Percentiles rank a stretch among this genome's conserved stretches.
These are phyloP conservation scores for Meandrusa payeni DNA, from an alignment of 2,888 invertebrate species.

Conservation along the genomic window DNA sequence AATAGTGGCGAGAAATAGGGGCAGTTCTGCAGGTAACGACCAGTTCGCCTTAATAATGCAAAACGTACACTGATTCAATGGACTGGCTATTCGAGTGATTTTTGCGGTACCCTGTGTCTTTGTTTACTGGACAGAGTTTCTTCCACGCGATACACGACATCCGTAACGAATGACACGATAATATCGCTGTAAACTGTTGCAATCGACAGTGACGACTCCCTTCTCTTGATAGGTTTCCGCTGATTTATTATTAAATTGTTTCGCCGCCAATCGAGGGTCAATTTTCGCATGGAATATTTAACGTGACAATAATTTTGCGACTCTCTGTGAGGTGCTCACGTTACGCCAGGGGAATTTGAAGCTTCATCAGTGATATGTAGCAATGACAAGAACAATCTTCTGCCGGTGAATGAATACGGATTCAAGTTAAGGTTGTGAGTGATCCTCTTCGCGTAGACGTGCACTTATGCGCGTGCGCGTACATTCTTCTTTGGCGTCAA, in stretches of 20 bases:
- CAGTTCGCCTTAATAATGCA: conserved; percentile 69
- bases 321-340: too few relatives aligned
- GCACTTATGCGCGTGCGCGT: too few relatives aligned
- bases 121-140: conserved; percentile 39
- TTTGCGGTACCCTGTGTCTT: conserved; percentile 35
- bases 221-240: conserved; percentile 42
- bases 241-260: conserved; percentile 36
- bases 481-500: too few relatives aligned
- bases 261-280: conserved; percentile 16
- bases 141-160: conserved; percentile 61
- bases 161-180: conserved; percentile 70
- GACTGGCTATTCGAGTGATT: conserved; percentile 25
- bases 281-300: conserved; percentile 17
- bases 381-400: too few relatives aligned
- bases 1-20: conserved; percentile 77
- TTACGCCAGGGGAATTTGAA: too few relatives aligned
- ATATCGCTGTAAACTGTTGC: conserved; percentile 69
- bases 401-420: too few relatives aligned
- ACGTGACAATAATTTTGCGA: too few relatives aligned
- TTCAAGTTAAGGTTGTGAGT: too few relatives aligned
- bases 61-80: conserved; percentile 35
- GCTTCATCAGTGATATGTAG: too few relatives aligned
- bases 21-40: conserved; percentile 72
- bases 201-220: conserved; percentile 67
- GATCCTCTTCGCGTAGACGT: too few relatives aligned